Evolutionary conservation across 2,888 invertebrate species (phyloP), one percentile per base, ranked within the genome.

Genomic region (Amiota mariae): DNA sequence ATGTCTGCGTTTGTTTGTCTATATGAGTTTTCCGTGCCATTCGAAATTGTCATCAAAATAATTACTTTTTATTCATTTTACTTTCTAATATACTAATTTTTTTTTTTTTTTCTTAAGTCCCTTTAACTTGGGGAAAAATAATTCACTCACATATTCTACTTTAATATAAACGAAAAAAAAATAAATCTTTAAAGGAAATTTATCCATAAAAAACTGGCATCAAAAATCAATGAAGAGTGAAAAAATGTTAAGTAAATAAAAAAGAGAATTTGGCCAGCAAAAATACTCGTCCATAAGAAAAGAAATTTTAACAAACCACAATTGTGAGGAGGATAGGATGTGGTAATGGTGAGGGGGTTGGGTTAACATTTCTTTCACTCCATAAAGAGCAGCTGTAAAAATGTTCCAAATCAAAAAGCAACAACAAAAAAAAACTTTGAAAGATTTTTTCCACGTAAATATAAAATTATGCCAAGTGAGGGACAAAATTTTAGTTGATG

Each of bases 21-120:
- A n/a, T 59, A 20, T 15, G 11, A 20, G 11, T 59, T 59, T 59
- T 3, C 20, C 77, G 73, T 74, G 75, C 73, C 71, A 68, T 68
- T 78, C 82, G 75, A 76, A 81, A 79, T 77, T 80, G 80, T 84
- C 85, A 85, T 85, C 81, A 82, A 80, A 84, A 82, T 82, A 84
- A 85, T 84, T 81, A 81, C 77, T 81, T 82, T 81, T 36, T 36
- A 36, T 36, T 36, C 36, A 36, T 6, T 54, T 54, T 8, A n/a
- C 54, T 12, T 12, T 54, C 10, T 54, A 3, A 54, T 54, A 54
- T 54, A n/a, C 6, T 54, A 54, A 36, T 6, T 36, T 36, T 6
- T 6, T 36, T 36, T 6, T 6, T 36, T 36, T 6, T 6, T 36
- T 36, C 36, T 36, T 2, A 36, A 24, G 24, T 24, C 24, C 24